Conservation (phyloP, 2,113 vertebrate species). For the Vulpes lagopus region DNA sequence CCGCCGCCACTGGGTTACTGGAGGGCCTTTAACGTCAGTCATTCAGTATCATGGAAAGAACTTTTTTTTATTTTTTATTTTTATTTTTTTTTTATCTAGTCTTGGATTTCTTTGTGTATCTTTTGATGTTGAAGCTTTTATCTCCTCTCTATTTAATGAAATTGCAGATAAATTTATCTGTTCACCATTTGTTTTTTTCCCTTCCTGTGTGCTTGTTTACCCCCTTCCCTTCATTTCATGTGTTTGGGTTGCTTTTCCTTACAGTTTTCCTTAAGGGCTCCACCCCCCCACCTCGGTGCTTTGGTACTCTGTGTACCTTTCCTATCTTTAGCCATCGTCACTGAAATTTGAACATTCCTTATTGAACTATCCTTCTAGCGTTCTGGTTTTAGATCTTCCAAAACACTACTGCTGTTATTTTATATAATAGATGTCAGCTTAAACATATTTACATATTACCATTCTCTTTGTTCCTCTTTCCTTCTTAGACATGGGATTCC, state of each 20-base stretch:
- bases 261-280: neutral
- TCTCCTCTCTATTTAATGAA: neutral
- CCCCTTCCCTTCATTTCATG: neutral
- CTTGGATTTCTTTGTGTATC: neutral
- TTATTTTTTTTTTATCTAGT: neutral
- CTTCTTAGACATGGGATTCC: neutral
- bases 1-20: neutral
- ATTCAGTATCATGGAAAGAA: neutral
- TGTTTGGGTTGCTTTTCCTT: neutral
- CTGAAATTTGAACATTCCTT: conserved; percentile 23
- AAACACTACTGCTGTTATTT: neutral
- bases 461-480: neutral
- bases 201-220: neutral
- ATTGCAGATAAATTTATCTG: neutral
- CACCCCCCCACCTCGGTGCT: neutral
- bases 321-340: neutral
- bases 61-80: neutral
- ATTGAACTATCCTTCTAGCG: neutral
- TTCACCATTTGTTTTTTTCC: neutral
- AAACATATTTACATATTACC: neutral
- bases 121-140: neutral
- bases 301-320: neutral
- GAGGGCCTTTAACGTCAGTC: neutral
- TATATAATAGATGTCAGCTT: neutral
- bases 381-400: neutral